phyloP scores from a whole-genome alignment of 2,797 vertebrate genomes.

The Neosilurus mollespiculum region DNA sequence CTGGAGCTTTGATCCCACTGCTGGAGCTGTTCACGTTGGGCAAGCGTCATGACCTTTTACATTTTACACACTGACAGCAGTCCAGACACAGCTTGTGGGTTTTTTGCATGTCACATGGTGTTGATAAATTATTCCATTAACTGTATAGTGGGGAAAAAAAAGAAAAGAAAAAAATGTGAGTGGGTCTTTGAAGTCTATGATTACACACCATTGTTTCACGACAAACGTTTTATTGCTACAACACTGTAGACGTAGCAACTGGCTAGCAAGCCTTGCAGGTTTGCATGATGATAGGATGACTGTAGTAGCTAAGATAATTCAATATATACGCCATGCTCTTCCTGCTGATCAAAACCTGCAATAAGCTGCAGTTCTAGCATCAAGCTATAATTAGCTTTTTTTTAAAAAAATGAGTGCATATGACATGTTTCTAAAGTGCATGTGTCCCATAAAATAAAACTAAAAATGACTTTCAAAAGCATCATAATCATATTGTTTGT shows the following conservation, averaged over 20 bases:
- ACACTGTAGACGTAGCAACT: not conserved
- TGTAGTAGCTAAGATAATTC: not conserved
- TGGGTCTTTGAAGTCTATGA: not conserved
- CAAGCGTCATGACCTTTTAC: slow-evolving; percentile 43
- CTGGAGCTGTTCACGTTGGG: slow-evolving; percentile 17
- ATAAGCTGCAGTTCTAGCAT: not conserved
- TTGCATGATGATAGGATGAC: not conserved
- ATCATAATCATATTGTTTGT: not conserved
- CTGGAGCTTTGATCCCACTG: slow-evolving; percentile 50
- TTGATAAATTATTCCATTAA: slow-evolving; percentile 31
- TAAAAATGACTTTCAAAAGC: not conserved
- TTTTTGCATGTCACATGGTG: slow-evolving; percentile 25
- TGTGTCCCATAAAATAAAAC: not conserved
- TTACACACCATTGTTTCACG: not conserved
- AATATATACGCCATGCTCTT: not conserved
- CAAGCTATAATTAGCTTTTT: slow-evolving; percentile 10
- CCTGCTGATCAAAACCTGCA: not conserved
- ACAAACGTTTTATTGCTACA: not conserved
- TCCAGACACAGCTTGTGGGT: not conserved
- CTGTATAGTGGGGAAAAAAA: not conserved
- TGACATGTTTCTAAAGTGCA: slow-evolving; percentile 2
- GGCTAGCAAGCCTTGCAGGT: not conserved
- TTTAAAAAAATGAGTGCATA: not conserved
- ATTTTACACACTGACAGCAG: slow-evolving; percentile 11
- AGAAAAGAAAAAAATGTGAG: not conserved